Base-by-base conservation (phyloP, 2,113 vertebrate species). In the Smithornis capensis region DNA sequence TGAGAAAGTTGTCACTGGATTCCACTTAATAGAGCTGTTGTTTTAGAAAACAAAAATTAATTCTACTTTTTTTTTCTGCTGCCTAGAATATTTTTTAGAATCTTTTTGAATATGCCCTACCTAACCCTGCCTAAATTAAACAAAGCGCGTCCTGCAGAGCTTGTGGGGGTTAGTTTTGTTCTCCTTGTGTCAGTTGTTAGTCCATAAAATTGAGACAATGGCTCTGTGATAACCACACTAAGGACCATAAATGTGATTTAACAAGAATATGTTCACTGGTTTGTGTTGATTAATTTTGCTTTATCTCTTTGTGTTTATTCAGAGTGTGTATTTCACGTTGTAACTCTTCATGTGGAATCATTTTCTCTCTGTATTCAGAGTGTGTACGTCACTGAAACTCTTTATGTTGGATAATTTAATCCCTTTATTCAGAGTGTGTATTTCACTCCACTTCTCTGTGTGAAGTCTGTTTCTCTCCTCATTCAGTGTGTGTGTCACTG, bases 181-280 rank as follows among this genome's bases (percentile, higher is more conserved):
- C 62, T 14, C 9, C 17, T 28, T 6, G 1, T 5, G 7, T 82
- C 42, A n/a, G 47, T 17, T 40, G 12, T 10, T 21, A 29, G 47
- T 7, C 5, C 6, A 2, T 33, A 4, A 12, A 9, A n/a, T 35
- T 33, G 31, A n/a, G 33, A 2, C 11, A 2, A 22, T 47, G 10
- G 7, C 21, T 22, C 19, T 6, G 28, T 50, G 77, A 42, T 49
- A 64, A 29, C 49, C 63, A 56, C 27, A 49, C 13, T 24, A n/a
- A 64, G n/a, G 47, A 49, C 25, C 24, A 56, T 13, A 14, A 63
- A 38, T 17, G 17, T 7, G 27, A 17, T 79, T 38, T 28, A 40
- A 40, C 40, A 40, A n/a, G n/a, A 55, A 25, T 24, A 29, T 4
- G 6, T 40, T 38, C 8, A 16, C 5, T 17, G 44, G 44, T 87